Evolutionary conservation across 2,888 invertebrate genomes (phyloP).

Genomic region (Tortricodes alternella): DNA sequence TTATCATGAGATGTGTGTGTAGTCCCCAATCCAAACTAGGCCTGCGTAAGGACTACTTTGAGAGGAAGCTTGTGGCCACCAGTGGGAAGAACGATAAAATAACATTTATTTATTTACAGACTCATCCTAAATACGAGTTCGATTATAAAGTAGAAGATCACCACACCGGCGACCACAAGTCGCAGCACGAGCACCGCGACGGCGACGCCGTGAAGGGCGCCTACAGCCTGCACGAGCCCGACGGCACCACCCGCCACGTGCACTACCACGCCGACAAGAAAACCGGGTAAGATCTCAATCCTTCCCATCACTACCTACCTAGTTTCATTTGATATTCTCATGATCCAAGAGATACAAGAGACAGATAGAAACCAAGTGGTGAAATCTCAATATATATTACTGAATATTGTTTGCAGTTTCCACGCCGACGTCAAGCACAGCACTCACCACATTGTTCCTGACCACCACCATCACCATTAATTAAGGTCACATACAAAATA

Average conservation of each 20-base stretch:
- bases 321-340: too few species aligned
- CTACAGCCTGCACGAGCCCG: constrained; percentile 79
- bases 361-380: too few species aligned
- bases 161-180: constrained; percentile 73
- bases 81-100: too few species aligned
- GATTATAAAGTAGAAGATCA: constrained; percentile 71
- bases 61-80: too few species aligned
- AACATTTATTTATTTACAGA: constrained; percentile 35
- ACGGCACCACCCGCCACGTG: constrained; percentile 65
- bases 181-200: constrained; percentile 71
- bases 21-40: too few species aligned
- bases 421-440: constrained; percentile 35
- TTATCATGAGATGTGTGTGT: too few species aligned
- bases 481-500: too few species aligned
- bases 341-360: too few species aligned
- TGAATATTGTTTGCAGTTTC: constrained; percentile 28
- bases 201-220: constrained; percentile 82
- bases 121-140: constrained; percentile 56
- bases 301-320: too few species aligned
- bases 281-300: constrained; percentile 54
- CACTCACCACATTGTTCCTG: constrained; percentile 36
- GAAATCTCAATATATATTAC: background rate
- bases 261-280: constrained; percentile 53
- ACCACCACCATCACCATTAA: constrained; percentile 29
- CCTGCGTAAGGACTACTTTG: too few species aligned